These are phyloP conservation scores for Sarcoramphus papa DNA, from an alignment of 2,797 vertebrate genomes.

Conservation along the genomic window DNA sequence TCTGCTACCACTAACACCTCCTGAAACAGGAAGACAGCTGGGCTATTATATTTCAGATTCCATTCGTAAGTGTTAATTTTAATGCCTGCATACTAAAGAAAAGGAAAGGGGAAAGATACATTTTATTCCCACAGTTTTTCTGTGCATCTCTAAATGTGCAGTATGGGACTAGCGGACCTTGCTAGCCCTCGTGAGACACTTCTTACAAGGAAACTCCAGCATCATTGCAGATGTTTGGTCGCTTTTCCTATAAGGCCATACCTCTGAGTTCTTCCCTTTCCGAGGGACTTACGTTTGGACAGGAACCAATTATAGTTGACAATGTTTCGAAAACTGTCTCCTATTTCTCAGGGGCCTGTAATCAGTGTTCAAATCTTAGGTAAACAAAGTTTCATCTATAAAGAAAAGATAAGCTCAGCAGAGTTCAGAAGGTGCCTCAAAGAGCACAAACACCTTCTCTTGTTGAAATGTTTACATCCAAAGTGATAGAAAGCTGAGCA, in stretches of 20 bases:
- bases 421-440: conserved; percentile 24
- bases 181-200: neutral
- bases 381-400: conserved; percentile 7
- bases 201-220: neutral
- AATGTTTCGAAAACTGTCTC: conserved; percentile 36
- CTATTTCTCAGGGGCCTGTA: neutral
- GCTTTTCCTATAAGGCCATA: neutral
- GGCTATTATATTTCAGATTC: neutral
- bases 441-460: neutral
- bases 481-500: conserved; percentile 14
- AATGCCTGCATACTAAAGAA: neutral
- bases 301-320: neutral
- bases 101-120: neutral
- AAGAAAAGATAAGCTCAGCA: conserved; percentile 10
- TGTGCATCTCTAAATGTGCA: neutral
- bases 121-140: neutral
- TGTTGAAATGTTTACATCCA: conserved; percentile 45
- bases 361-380: conserved; percentile 36
- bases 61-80: conserved; percentile 6
- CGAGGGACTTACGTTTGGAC: neutral
- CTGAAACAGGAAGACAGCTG: conserved; percentile 4
- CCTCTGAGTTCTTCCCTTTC: neutral
- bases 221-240: neutral
- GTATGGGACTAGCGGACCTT: neutral
- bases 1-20: neutral